Evolutionary conservation across 2,888 invertebrate species (phyloP).

Genomic region (Diarsia dahlii): DNA sequence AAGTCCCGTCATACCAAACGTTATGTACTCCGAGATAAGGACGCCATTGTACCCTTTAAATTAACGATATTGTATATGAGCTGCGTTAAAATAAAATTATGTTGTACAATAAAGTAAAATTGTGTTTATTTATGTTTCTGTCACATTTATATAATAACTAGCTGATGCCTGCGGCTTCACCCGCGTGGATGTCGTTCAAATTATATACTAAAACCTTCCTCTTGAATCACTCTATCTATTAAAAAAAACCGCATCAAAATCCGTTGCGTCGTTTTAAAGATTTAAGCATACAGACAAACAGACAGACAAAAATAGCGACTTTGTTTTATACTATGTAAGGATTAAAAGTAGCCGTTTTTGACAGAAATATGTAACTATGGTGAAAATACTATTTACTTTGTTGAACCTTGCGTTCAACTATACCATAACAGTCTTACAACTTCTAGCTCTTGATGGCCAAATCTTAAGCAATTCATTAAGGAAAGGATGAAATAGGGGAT

Average conservation of each 20-base stretch:
- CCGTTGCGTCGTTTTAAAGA: too few species aligned
- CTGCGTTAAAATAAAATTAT: neutral
- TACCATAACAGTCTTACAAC: neutral
- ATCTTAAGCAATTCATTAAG: neutral
- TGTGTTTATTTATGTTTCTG: neutral
- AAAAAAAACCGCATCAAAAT: too few species aligned
- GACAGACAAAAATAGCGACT: too few species aligned
- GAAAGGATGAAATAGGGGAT: neutral
- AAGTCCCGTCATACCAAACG: neutral
- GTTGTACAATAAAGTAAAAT: neutral
- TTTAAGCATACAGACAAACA: too few species aligned
- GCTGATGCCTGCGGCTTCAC: too few species aligned
- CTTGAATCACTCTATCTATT: too few species aligned
- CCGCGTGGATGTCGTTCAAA: too few species aligned
- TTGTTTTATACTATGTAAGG: too few species aligned
- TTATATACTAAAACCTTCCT: too few species aligned
- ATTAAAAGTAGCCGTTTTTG: neutral
- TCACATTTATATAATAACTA: too few species aligned
- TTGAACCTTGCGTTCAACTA: neutral
- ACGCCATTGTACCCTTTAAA: constrained; percentile 8
- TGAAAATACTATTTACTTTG: neutral
- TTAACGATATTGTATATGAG: constrained; percentile 1
- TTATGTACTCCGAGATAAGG: neutral
- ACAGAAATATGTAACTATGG: neutral
- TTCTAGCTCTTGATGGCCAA: neutral